Conservation (phyloP, 2,797 vertebrate species). For the Trematocara caparti region DNA sequence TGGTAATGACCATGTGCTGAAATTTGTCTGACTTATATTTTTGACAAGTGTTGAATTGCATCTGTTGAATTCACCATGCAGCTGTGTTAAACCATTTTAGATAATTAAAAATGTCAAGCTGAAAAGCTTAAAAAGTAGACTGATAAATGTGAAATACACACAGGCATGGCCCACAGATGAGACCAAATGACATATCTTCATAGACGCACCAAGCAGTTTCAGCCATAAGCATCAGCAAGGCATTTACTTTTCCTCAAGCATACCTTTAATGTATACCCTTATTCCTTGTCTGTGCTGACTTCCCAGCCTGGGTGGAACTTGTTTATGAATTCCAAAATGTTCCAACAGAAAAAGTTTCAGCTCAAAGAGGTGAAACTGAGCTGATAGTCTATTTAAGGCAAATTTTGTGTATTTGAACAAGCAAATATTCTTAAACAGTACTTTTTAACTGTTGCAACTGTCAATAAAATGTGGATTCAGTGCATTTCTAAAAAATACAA, state of each 20-base stretch:
- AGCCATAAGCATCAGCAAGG: not conserved
- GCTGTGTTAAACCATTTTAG: not conserved
- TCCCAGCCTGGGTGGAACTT: not conserved
- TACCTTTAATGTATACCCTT: not conserved
- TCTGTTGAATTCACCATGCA: not conserved
- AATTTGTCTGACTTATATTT: not conserved
- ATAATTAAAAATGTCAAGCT: not conserved
- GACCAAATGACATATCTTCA: not conserved
- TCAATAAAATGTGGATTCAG: not conserved
- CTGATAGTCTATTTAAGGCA: not conserved
- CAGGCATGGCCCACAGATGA: not conserved
- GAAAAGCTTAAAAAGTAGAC: not conserved
- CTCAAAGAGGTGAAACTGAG: not conserved
- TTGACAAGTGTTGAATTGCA: conserved; percentile 13
- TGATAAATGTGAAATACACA: not conserved
- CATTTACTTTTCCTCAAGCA: not conserved
- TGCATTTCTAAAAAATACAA: conserved; percentile 17
- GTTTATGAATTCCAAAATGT: conserved; percentile 2
- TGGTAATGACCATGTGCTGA: not conserved
- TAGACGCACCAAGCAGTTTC: not conserved
- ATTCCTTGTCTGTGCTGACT: not conserved
- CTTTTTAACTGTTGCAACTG: not conserved
- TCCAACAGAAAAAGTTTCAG: not conserved
- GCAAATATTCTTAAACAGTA: not conserved
- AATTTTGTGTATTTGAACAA: not conserved